Percentiles rank a stretch among this genome's conserved stretches.
Conservation (phyloP, 1,140 invertebrate species). For the Musca domestica region DNA sequence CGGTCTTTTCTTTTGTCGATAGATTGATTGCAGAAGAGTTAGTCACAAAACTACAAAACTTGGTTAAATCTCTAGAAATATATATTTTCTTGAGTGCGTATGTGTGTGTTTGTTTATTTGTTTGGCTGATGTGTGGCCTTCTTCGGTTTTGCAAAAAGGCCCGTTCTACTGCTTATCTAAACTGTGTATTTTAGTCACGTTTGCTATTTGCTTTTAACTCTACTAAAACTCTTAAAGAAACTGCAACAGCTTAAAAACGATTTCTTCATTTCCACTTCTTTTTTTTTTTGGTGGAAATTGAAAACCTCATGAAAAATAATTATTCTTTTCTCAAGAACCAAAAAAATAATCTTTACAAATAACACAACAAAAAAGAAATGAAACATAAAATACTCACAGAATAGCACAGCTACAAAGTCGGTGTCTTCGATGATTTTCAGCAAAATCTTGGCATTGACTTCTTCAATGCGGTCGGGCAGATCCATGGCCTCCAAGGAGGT, state of each 20-base stretch:
- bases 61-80: too few species aligned
- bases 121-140: too few species aligned
- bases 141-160: too few species aligned
- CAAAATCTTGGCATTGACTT: conserved; percentile 89
- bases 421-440: conserved; percentile 89
- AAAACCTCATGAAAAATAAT: not conserved
- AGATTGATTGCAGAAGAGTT: too few species aligned
- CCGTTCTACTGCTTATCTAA: too few species aligned
- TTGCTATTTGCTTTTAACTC: not conserved
- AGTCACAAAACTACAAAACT: too few species aligned
- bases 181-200: not conserved
- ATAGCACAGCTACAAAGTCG: conserved; percentile 88
- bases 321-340: not conserved
- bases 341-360: conserved; percentile 17
- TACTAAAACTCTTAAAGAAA: conserved; percentile 37
- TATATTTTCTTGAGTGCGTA: too few species aligned
- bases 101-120: too few species aligned
- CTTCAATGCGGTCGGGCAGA: conserved; percentile 91
- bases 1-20: too few species aligned
- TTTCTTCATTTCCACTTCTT: not conserved
- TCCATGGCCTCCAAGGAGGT: conserved; percentile 93
- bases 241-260: conserved; percentile 44
- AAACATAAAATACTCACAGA: conserved; percentile 74
- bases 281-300: not conserved
- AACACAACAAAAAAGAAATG: not conserved